phyloP scores from a whole-genome alignment of 2,113 vertebrate species.

The Emydocephalus ijimae region DNA sequence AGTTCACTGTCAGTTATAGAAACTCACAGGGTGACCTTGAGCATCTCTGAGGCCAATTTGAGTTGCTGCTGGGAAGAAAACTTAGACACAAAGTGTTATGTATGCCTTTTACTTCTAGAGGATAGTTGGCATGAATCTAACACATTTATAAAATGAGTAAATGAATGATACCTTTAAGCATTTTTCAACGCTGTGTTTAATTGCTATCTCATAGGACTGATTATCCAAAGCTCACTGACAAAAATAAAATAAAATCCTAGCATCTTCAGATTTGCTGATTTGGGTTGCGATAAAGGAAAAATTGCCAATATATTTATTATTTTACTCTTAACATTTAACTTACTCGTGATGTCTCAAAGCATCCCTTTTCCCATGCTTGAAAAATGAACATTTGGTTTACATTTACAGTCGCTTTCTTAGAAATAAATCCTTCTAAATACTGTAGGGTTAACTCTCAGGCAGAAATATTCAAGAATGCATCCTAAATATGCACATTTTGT shows the following conservation, averaged over 20 bases:
- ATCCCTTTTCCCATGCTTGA: rapidly evolving
- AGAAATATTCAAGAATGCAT: rapidly evolving
- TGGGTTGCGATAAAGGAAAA: not conserved
- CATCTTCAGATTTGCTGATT: slow-evolving; percentile 1
- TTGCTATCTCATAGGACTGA: not conserved
- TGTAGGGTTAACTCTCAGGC: rapidly evolving
- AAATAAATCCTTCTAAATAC: not conserved
- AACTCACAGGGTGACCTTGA: not conserved
- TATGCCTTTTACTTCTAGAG: not conserved
- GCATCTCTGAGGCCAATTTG: not conserved
- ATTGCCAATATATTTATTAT: not conserved
- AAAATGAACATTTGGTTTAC: not conserved
- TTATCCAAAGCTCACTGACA: not conserved
- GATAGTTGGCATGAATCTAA: not conserved
- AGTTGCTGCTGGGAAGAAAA: not conserved
- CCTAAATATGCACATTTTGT: not conserved
- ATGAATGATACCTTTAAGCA: not conserved
- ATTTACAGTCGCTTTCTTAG: not conserved
- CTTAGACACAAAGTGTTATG: not conserved
- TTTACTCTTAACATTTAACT: not conserved
- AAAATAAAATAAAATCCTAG: not conserved
- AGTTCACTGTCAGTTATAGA: not conserved
- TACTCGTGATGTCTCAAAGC: rapidly evolving
- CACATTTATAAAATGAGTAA: not conserved
- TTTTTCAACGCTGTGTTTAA: not conserved